phyloP scores from a whole-genome alignment of 2,113 vertebrate genomes.

The Psammodynastes pulverulentus region DNA sequence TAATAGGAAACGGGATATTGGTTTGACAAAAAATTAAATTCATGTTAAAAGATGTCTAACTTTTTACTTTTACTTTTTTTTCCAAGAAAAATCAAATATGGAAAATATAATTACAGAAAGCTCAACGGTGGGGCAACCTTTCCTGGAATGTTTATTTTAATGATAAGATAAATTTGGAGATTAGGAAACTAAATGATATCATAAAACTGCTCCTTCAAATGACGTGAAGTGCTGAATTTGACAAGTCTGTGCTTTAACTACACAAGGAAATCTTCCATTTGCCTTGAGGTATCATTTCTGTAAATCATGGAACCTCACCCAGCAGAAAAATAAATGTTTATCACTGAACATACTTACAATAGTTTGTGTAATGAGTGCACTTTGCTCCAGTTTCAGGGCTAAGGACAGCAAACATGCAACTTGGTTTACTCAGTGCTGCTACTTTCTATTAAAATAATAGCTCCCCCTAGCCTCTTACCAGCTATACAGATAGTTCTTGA shows the following conservation, averaged over 20 bases:
- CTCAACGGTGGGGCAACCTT: background rate
- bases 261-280: background rate
- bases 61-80: background rate
- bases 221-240: background rate
- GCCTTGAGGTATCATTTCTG: background rate
- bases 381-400: background rate
- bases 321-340: background rate
- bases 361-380: background rate
- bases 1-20: background rate
- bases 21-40: background rate
- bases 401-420: background rate
- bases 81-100: background rate
- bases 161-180: background rate
- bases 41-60: background rate
- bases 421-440: accelerated
- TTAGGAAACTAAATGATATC: background rate
- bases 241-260: background rate
- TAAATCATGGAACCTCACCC: background rate
- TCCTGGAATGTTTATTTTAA: background rate
- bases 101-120: background rate
- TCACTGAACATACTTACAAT: background rate
- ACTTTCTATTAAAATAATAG: background rate
- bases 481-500: background rate
- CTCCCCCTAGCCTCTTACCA: background rate
- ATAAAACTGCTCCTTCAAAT: background rate